Evolutionary conservation across 2,113 vertebrate species (phyloP).

Genomic region (Microcebus murinus): DNA sequence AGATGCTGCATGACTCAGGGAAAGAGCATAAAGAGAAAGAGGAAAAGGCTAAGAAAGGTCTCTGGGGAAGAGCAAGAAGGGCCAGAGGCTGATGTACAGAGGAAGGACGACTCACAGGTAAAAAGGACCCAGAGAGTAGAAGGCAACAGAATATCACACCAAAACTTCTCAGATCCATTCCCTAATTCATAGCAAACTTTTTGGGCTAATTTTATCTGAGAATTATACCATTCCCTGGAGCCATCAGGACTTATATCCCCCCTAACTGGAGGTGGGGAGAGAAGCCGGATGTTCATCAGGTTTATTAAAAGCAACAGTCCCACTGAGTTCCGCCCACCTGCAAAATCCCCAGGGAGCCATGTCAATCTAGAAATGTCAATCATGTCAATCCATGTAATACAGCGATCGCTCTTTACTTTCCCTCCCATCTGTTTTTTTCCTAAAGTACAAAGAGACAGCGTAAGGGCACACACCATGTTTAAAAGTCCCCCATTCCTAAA

Average conservation of each 20-base stretch:
- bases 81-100: background rate
- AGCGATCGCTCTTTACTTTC: fast-evolving
- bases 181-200: background rate
- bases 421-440: no score
- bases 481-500: background rate
- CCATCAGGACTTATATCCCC: background rate
- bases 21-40: background rate
- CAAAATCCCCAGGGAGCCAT: background rate
- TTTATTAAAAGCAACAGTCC: background rate
- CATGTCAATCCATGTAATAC: background rate
- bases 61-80: background rate
- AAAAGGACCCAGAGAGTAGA: background rate
- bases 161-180: background rate
- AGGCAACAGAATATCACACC: no score
- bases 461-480: fast-evolving
- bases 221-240: background rate
- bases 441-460: background rate
- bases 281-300: background rate
- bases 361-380: background rate
- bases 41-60: background rate
- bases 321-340: background rate
- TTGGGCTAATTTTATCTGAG: background rate
- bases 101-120: no score
- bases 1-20: background rate
- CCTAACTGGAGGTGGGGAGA: background rate